These are phyloP conservation scores for Meloidogyne chitwoodi DNA, from an alignment of 1,140 invertebrate species.

Conservation along the genomic window DNA sequence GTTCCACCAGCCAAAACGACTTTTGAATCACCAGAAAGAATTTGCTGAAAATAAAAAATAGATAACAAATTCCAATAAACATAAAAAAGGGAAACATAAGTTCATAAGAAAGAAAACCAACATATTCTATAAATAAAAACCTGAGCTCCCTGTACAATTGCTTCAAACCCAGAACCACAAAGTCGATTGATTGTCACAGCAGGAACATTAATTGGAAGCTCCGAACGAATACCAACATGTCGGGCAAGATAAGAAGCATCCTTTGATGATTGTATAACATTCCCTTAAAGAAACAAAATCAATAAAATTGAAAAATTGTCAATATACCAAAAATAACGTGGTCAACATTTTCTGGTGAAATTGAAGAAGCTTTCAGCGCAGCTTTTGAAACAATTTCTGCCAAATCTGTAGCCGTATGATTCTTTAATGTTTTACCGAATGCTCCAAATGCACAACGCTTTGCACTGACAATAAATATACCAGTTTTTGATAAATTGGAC, in stretches of 20 bases:
- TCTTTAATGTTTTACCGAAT: slow-evolving; percentile 84
- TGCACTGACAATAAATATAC: slow-evolving; percentile 85
- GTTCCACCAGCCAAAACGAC: slow-evolving; percentile 84
- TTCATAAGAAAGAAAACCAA: too few species aligned
- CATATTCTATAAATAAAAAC: slow-evolving; percentile 63
- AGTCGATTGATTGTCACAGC: slow-evolving; percentile 64
- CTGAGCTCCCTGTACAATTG: slow-evolving; percentile 82
- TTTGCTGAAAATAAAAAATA: slow-evolving; percentile 78
- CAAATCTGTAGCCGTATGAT: slow-evolving; percentile 77
- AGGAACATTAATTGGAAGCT: slow-evolving; percentile 69
- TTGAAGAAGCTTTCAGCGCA: slow-evolving; percentile 73
- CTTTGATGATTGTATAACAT: slow-evolving; percentile 67
- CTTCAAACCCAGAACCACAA: slow-evolving; percentile 90
- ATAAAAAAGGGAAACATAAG: too few species aligned
- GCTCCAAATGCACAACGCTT: slow-evolving; percentile 98
- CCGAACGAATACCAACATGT: slow-evolving; percentile 77
- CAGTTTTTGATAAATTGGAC: neutral
- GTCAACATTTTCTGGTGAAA: slow-evolving; percentile 69
- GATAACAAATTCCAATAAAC: too few species aligned
- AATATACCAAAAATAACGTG: slow-evolving; percentile 72
- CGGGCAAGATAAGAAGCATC: slow-evolving; percentile 84
- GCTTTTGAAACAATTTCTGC: slow-evolving; percentile 72
- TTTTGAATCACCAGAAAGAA: slow-evolving; percentile 76
- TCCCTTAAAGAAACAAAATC: slow-evolving; percentile 49
- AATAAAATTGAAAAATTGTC: neutral